Conservation (phyloP, 2,888 invertebrate genomes). For the Sycophila texana region DNA sequence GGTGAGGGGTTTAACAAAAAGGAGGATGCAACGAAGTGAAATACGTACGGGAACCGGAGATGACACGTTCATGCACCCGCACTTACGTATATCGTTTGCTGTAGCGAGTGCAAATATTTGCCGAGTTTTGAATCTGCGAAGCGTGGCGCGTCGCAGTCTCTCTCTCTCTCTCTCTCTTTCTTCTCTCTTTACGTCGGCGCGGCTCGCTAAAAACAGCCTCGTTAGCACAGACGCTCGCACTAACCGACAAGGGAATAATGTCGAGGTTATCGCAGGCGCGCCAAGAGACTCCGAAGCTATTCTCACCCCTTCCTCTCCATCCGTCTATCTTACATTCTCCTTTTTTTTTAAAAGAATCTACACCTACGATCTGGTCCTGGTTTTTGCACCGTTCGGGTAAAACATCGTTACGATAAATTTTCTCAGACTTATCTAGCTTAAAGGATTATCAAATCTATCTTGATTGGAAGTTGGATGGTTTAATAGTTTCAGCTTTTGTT, state of each 20-base stretch:
- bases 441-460: no score
- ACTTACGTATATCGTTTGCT: not conserved
- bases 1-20: no score
- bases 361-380: not conserved
- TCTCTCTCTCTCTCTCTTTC: not conserved
- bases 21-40: not conserved
- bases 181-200: constrained; percentile 18
- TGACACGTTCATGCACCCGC: not conserved
- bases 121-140: constrained; percentile 37
- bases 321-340: not conserved
- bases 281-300: constrained; percentile 6
- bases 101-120: constrained; percentile 38
- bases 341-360: constrained; percentile 12
- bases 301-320: not conserved
- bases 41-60: no score
- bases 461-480: no score
- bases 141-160: not conserved
- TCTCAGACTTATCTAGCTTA: no score
- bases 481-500: no score
- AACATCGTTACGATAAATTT: no score
- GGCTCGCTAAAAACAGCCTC: constrained; percentile 61
- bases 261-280: constrained; percentile 58
- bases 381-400: no score
- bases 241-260: constrained; percentile 60
- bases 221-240: constrained; percentile 52